These are phyloP conservation scores for Apodemia mormo DNA, from an alignment of 2,888 invertebrate species.

Conservation along the genomic window DNA sequence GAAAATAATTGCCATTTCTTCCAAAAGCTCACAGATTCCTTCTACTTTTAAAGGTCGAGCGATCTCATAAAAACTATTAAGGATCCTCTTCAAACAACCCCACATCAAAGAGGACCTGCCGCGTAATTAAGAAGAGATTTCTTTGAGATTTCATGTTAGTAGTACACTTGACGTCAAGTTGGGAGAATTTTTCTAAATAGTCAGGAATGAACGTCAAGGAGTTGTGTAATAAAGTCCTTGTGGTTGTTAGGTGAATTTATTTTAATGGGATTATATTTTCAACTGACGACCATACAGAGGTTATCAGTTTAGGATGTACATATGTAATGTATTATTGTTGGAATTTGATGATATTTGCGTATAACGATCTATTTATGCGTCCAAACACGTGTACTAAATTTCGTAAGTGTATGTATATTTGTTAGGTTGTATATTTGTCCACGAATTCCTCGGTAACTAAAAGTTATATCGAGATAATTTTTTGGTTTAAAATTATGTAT, in stretches of 20 bases:
- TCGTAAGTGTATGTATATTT: too few species aligned
- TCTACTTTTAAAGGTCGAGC: constrained; percentile 13
- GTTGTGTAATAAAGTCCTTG: neutral
- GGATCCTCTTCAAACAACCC: constrained; percentile 2
- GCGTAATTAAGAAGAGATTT: constrained; percentile 12
- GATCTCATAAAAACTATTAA: constrained; percentile 10
- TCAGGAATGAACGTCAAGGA: neutral
- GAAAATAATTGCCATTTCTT: neutral
- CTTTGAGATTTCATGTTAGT: constrained; percentile 15
- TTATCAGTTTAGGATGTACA: too few species aligned
- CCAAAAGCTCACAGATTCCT: neutral
- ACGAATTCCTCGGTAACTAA: too few species aligned
- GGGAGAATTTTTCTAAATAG: constrained; percentile 9
- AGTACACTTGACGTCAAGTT: constrained; percentile 1
- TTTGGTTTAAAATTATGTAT: too few species aligned
- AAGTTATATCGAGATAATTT: too few species aligned
- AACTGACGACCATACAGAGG: too few species aligned
- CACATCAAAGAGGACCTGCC: constrained; percentile 11
- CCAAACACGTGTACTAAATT: too few species aligned
- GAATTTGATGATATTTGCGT: too few species aligned
- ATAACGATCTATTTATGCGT: too few species aligned
- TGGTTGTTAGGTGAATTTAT: neutral
- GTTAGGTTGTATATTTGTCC: too few species aligned
- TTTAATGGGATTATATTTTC: neutral
- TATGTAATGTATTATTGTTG: too few species aligned